Evolutionary conservation across 2,888 invertebrate genomes (phyloP).

Genomic region (Hermaeophaga mercurialis): DNA sequence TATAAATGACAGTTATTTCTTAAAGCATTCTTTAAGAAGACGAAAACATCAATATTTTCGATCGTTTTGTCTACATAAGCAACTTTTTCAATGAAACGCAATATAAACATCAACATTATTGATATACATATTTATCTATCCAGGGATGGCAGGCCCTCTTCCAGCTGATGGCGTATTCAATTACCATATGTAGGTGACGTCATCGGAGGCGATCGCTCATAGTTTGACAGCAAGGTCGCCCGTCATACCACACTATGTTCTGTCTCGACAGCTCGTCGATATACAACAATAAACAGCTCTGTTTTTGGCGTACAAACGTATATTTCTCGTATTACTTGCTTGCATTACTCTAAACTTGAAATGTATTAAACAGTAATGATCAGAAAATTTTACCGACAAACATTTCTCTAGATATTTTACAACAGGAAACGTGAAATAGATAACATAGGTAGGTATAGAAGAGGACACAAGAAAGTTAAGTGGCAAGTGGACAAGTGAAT

Average conservation of each 20-base stretch:
- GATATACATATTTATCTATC: constrained; percentile 11
- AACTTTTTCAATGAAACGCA: too few species aligned
- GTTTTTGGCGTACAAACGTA: constrained; percentile 23
- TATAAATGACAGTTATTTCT: too few species aligned
- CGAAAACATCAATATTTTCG: too few species aligned
- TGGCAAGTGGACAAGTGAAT: too few species aligned
- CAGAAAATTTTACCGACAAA: too few species aligned
- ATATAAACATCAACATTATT: neutral
- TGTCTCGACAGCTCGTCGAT: constrained; percentile 28
- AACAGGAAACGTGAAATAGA: too few species aligned
- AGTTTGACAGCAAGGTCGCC: constrained; percentile 45
- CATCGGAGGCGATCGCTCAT: constrained; percentile 42
- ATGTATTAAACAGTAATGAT: constrained; percentile 19
- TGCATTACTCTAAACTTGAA: constrained; percentile 33
- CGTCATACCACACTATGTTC: constrained; percentile 25
- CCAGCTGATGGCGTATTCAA: constrained; percentile 40
- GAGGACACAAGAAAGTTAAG: too few species aligned
- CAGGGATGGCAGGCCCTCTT: constrained; percentile 7
- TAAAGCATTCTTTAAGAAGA: too few species aligned
- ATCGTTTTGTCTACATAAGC: too few species aligned
- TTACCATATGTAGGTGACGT: constrained; percentile 47
- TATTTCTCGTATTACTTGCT: constrained; percentile 26
- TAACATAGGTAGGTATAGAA: too few species aligned
- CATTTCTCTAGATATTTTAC: too few species aligned
- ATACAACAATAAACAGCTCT: constrained; percentile 15